Evolutionary conservation across 2,888 invertebrate species (phyloP), one percentile per base, ranked within the genome.

Genomic region (Euspilapteryx auroguttella): DNA sequence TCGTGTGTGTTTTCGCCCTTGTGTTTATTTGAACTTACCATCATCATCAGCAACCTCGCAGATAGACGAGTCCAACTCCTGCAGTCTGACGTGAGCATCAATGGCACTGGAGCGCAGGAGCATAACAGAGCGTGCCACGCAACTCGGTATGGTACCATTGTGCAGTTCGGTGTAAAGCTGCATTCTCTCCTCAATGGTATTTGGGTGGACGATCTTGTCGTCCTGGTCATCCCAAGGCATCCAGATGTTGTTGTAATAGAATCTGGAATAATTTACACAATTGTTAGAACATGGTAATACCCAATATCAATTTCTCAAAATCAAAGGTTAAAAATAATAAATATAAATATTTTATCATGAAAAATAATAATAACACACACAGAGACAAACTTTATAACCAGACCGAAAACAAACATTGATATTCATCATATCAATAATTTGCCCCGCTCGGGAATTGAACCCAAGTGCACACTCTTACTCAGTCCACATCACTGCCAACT

Each of bases 151-250:
- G 2, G 49, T 47, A 0, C 71, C 64, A 21, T 62, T 65, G 40
- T 65, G 65, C 15, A 73, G 50, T 2, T 69, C 68, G 0, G 54
- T 49, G 73, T 73, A 77, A 1, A 77, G 56, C 1, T 56, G 51
- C 68, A 75, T 69, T 14, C 77, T 55, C 24, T 73, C 68, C 36
- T 73, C 66, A 15, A 77, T 65, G 12, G 69, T 71, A n/a, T 57
- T 56, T 2, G 69, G 61, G 0, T 68, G 38, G 0, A 73, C 45
- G 2, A 80, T 68, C 37, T 83, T 83, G 31, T 83, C 82, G 30
- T 85, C 84, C 24, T 76, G 61, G 37, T 86, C 85, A 20, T 75
- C 75, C 86, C 86, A 86, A 1, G 85, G 84, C 81, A 83, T 82
- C 78, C 84, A 82, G 21, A 86, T 55, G 35, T 84, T 71, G 20